phyloP scores from a whole-genome alignment of 1,140 invertebrate genomes.

The Kradibia gibbosae region DNA sequence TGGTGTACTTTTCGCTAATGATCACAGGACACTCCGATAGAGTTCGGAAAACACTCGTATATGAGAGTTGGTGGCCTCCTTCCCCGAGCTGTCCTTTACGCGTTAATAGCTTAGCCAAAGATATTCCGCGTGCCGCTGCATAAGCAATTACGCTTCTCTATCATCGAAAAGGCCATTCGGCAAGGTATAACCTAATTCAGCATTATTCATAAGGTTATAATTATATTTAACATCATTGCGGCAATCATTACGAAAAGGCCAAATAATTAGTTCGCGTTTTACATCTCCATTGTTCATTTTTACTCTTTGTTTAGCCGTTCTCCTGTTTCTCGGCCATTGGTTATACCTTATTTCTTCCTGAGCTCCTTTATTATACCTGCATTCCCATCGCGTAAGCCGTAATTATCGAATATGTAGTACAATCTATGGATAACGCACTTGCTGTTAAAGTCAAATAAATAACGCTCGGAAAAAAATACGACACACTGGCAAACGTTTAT shows the following conservation, averaged over 20 bases:
- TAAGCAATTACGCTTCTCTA: no score
- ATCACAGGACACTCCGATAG: no score
- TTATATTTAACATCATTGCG: neutral
- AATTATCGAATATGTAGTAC: constrained; percentile 19
- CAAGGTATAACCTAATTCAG: neutral
- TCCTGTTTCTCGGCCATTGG: constrained; percentile 6
- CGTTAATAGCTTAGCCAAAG: no score
- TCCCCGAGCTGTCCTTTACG: no score
- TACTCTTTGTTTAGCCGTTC: constrained; percentile 1
- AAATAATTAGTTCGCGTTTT: constrained; percentile 27
- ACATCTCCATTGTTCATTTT: constrained; percentile 23
- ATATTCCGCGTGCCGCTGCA: no score
- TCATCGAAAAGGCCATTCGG: neutral
- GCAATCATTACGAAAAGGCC: neutral
- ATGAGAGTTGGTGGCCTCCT: no score
- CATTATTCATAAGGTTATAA: constrained; percentile 1
- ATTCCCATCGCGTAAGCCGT: constrained; percentile 6
- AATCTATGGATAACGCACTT: neutral
- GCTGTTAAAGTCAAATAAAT: constrained; percentile 26
- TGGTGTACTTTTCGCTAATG: no score
- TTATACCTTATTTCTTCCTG: constrained; percentile 14
- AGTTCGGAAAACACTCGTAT: no score
- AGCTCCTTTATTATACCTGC: neutral
- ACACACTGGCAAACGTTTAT: constrained; percentile 2
- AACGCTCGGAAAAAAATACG: constrained; percentile 6